Conservation (phyloP, 23 tunicate species). For the Oikopleura vanhoeffeni region DNA sequence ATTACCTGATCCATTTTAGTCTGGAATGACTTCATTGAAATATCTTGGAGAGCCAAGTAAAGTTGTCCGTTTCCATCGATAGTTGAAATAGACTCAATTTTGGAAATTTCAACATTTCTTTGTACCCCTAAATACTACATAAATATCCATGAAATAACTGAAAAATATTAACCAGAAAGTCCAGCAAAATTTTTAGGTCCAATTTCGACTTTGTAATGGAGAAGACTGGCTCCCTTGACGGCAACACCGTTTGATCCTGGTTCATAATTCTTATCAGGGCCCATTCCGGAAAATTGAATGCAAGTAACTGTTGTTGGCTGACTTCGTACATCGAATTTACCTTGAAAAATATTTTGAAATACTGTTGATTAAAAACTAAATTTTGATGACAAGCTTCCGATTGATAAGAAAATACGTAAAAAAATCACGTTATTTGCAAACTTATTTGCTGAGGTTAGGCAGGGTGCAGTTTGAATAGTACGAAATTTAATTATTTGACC, state of each 20-base stretch:
- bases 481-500: too few relatives aligned
- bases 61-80: slow-evolving; percentile 8
- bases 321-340: neutral
- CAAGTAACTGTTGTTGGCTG: neutral
- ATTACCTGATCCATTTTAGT: neutral
- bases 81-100: neutral
- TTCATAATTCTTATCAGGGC: neutral
- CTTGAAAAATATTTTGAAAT: too few relatives aligned
- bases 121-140: neutral
- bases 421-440: too few relatives aligned
- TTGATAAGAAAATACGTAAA: too few relatives aligned
- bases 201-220: slow-evolving; percentile 4
- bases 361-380: too few relatives aligned
- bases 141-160: too few relatives aligned
- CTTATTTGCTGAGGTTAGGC: too few relatives aligned
- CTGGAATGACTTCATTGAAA: neutral
- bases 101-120: neutral
- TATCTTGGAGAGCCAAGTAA: neutral
- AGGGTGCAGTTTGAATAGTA: too few relatives aligned
- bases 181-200: neutral
- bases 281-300: slow-evolving; percentile 2
- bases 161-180: neutral
- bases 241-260: neutral
- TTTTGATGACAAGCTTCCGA: too few relatives aligned
- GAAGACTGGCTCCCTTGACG: neutral